phyloP scores from a whole-genome alignment of 1,140 invertebrate species.

The Elysia chlorotica region DNA sequence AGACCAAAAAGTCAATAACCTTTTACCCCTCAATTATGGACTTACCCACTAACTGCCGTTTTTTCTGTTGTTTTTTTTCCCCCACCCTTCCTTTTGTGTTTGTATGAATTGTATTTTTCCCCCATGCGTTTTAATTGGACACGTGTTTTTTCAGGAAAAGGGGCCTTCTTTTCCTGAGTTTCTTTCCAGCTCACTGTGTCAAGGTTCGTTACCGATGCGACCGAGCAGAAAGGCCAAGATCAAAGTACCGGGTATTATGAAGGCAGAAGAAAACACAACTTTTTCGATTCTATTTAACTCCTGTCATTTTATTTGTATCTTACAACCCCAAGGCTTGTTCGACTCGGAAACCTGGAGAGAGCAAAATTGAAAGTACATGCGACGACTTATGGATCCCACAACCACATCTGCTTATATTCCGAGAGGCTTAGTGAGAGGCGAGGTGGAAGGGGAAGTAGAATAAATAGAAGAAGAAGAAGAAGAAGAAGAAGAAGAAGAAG shows the following conservation, averaged over 20 bases:
- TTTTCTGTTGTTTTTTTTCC: neutral
- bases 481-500: neutral
- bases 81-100: too few species aligned
- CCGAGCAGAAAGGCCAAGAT: neutral
- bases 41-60: neutral
- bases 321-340: neutral
- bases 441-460: neutral
- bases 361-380: neutral
- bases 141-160: constrained; percentile 5
- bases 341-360: neutral
- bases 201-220: neutral
- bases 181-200: neutral
- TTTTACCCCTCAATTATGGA: neutral
- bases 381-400: neutral
- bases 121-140: neutral
- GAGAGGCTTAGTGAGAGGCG: neutral
- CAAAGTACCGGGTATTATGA: neutral
- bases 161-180: neutral
- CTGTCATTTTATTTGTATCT: neutral
- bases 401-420: neutral
- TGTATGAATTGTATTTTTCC: too few species aligned
- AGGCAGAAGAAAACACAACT: neutral
- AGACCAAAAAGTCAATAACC: neutral
- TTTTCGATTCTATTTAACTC: neutral
- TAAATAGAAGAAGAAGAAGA: neutral